Evolutionary conservation across 2,113 vertebrate genomes (phyloP).

Genomic region (Sylvia atricapilla): DNA sequence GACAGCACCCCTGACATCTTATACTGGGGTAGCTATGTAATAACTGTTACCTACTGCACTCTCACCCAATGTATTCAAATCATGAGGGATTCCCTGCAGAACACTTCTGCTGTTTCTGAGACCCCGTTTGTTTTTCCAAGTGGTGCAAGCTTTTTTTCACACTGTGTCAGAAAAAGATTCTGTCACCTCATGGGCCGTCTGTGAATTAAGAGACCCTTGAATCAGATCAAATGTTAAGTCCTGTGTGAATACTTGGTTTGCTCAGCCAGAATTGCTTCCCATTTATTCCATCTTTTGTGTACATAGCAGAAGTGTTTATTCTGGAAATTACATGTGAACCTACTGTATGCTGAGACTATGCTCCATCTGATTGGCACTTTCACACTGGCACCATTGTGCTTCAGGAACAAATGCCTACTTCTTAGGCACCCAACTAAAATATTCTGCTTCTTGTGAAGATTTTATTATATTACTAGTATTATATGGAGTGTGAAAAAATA

Average conservation of each 20-base stretch:
- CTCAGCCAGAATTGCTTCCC: conserved; percentile 43
- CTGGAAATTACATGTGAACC: conserved; percentile 53
- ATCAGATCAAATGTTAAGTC: conserved; percentile 55
- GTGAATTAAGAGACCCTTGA: conserved; percentile 43
- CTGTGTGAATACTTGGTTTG: conserved; percentile 27
- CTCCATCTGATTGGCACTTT: conserved; percentile 40
- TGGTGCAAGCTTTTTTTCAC: neutral
- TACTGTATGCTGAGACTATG: conserved; percentile 4
- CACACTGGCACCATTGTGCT: conserved; percentile 52
- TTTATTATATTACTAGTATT: conserved; percentile 23
- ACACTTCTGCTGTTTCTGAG: neutral
- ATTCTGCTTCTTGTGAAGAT: conserved; percentile 30
- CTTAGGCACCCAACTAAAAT: conserved; percentile 49
- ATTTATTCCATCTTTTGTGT: conserved; percentile 54
- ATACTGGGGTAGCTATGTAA: neutral
- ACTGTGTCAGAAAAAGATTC: conserved; percentile 26
- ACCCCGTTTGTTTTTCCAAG: conserved; percentile 45
- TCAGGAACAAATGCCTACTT: conserved; percentile 33
- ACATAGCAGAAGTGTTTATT: conserved; percentile 56
- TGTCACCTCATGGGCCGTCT: conserved; percentile 41
- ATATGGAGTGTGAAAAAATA: conserved; percentile 18
- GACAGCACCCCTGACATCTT: neutral
- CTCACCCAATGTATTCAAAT: conserved; percentile 10
- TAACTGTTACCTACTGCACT: neutral
- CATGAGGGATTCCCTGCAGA: conserved; percentile 16